Conservation (phyloP, 2,888 invertebrate genomes). For the Lithophane semibrunnea region DNA sequence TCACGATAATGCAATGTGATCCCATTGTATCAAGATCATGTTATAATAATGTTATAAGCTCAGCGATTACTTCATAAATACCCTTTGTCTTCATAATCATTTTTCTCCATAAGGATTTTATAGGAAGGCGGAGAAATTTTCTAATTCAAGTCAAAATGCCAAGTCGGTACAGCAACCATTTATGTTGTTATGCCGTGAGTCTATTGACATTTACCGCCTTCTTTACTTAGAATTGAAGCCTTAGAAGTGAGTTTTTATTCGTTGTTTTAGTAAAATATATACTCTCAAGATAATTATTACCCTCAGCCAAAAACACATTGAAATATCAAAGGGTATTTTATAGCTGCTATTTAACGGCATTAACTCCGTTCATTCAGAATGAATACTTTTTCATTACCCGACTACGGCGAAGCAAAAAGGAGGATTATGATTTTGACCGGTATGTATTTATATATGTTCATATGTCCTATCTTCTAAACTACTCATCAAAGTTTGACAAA, state of each 20-base stretch:
- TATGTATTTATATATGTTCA: no score
- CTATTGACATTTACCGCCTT: background rate
- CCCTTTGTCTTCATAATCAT: background rate
- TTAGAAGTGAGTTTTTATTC: background rate
- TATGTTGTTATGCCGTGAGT: background rate
- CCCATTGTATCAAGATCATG: conserved; percentile 15
- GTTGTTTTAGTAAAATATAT: background rate
- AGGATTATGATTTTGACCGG: no score
- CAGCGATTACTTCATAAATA: background rate
- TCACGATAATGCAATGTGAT: conserved; percentile 39
- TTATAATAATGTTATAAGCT: background rate
- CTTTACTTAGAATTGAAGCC: background rate
- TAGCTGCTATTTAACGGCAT: background rate
- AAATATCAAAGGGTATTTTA: conserved; percentile 16
- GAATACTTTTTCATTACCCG: conserved; percentile 8
- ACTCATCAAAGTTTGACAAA: no score
- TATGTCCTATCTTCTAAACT: no score
- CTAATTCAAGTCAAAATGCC: background rate
- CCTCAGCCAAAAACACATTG: conserved; percentile 12
- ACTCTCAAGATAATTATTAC: background rate
- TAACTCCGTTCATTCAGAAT: background rate
- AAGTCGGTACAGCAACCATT: background rate
- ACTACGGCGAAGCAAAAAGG: no score
- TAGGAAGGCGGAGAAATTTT: background rate
- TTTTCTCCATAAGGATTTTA: background rate